Percentiles rank a stretch among this genome's conserved stretches.
Evolutionary conservation across 2,113 vertebrate species (phyloP).

Genomic region (Phalacrocorax pelagicus): DNA sequence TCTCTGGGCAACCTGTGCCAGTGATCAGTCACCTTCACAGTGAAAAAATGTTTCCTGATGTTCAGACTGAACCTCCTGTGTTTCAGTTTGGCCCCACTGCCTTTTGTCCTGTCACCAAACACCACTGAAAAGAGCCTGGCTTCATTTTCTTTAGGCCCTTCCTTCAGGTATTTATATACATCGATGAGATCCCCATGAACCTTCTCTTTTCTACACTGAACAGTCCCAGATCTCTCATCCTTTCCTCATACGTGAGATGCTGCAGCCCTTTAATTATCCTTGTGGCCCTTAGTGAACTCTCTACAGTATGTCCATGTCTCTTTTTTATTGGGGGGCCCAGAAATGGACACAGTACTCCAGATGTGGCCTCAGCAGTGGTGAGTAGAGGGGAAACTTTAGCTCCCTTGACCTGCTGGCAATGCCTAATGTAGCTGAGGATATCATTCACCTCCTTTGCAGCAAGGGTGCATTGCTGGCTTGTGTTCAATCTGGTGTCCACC

Average conservation of each 20-base stretch:
- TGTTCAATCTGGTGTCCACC: too few species aligned
- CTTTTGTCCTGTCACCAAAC: too few species aligned
- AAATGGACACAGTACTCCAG: not conserved
- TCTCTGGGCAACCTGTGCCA: too few species aligned
- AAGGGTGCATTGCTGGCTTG: not conserved
- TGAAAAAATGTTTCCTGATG: too few species aligned
- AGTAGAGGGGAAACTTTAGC: not conserved
- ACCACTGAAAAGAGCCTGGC: too few species aligned
- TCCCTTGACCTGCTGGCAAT: not conserved
- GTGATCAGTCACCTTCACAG: too few species aligned
- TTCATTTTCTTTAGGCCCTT: not conserved
- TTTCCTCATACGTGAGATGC: not conserved
- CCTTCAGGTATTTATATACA: not conserved
- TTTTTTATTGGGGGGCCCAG: not conserved
- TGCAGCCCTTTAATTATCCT: not conserved
- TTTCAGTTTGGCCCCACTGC: too few species aligned
- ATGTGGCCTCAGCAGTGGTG: not conserved
- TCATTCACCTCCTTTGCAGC: not conserved
- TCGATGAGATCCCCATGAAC: not conserved
- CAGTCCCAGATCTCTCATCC: not conserved
- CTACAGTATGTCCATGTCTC: not conserved
- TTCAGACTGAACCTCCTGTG: too few species aligned
- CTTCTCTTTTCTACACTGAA: not conserved
- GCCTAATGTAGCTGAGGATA: not conserved
- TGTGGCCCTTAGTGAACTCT: not conserved